Conservation (phyloP, 2,888 invertebrate genomes). For the Leptopilina drosophilae region DNA sequence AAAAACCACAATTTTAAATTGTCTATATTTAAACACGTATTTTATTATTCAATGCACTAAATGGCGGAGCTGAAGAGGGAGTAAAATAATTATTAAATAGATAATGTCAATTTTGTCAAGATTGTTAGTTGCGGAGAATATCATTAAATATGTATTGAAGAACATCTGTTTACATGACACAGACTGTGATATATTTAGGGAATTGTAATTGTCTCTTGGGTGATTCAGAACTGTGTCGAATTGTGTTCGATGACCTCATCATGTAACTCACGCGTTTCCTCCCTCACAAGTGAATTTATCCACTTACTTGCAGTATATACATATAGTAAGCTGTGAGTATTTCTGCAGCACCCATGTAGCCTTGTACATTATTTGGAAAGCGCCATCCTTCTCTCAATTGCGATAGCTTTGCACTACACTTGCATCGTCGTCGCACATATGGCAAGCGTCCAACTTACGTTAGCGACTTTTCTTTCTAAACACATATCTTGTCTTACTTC, state of each 20-base stretch:
- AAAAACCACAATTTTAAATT: too few species aligned
- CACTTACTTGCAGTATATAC: background rate
- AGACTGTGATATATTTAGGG: background rate
- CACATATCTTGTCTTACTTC: slow-evolving; percentile 33
- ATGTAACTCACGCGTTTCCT: background rate
- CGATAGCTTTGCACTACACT: slow-evolving; percentile 20
- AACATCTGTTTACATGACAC: background rate
- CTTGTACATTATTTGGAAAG: slow-evolving; percentile 27
- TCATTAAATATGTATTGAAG: background rate
- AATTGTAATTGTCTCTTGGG: background rate
- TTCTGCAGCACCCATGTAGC: slow-evolving; percentile 12
- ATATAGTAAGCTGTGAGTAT: background rate
- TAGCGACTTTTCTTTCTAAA: slow-evolving; percentile 28
- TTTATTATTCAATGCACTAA: too few species aligned
- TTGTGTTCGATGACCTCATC: slow-evolving; percentile 33
- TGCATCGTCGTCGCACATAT: slow-evolving; percentile 24
- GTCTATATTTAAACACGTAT: too few species aligned
- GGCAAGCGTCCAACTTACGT: slow-evolving; percentile 31
- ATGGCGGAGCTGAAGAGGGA: too few species aligned
- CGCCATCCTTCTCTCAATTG: slow-evolving; percentile 28
- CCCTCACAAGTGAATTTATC: background rate
- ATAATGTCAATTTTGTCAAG: too few species aligned
- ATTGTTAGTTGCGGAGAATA: too few species aligned
- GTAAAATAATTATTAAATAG: too few species aligned
- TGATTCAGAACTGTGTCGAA: slow-evolving; percentile 30